Evolutionary conservation across 2,113 vertebrate species (phyloP).

Genomic region (Saguinus imperator): DNA sequence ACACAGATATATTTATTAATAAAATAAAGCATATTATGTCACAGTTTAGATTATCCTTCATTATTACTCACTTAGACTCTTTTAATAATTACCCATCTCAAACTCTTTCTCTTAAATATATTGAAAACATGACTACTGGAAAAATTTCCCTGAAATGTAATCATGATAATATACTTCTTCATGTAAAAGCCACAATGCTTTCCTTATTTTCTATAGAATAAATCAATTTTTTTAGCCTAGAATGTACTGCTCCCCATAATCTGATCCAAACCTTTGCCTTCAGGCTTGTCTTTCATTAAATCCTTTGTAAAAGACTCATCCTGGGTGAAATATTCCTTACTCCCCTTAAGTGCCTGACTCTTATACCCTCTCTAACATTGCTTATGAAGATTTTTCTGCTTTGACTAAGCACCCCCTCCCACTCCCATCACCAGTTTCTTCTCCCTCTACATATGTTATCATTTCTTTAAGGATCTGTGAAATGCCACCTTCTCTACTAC

Average conservation of each 20-base stretch:
- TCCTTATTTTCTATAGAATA: not conserved
- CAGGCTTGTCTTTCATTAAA: not conserved
- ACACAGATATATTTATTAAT: not conserved
- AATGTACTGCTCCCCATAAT: not conserved
- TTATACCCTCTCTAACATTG: not conserved
- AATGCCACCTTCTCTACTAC: not conserved
- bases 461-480: not conserved
- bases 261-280: not conserved
- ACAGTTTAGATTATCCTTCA: not conserved
- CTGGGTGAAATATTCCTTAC: not conserved
- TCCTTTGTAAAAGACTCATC: not conserved
- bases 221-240: not conserved
- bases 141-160: not conserved
- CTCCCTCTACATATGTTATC: not conserved
- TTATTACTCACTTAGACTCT: not conserved
- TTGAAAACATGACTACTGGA: not conserved
- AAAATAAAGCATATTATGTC: not conserved
- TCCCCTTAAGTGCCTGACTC: not conserved
- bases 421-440: not conserved
- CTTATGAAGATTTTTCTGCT: not conserved
- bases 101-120: not conserved
- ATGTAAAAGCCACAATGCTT: not conserved
- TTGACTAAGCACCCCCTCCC: not conserved
- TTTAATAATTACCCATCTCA: not conserved
- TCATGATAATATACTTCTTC: not conserved